A percentile compares a stretch with the other conserved stretches of the same genome.
Evolutionary conservation across 2,113 vertebrate genomes (phyloP).

Genomic region (Sus scrofa): T2T-Sscrofa CM000830.6:62780001-62780500

Average conservation of each 20-base stretch:
- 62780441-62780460: not conserved
- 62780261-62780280: not conserved
- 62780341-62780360: not conserved
- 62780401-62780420: not conserved
- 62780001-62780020: not conserved
- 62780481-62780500: not conserved
- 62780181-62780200: not conserved
- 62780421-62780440: slow-evolving; percentile 30
- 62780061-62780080: not conserved
- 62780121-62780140: not conserved
- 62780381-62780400: not conserved
- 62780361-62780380: not conserved
- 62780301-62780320: not conserved
- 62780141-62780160: not conserved
- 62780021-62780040: slow-evolving; percentile 4
- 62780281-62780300: not conserved
- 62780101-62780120: slow-evolving; percentile 18
- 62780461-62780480: not conserved
- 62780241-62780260: not conserved
- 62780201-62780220: not conserved
- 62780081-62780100: slow-evolving; percentile 25
- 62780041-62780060: not conserved
- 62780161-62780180: not conserved
- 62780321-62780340: not conserved
- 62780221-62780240: not conserved